A percentile compares a stretch with the other conserved stretches of the same genome.
These are phyloP conservation scores for Bothrops jararaca DNA, from an alignment of 2,113 vertebrate species.

Conservation along the genomic window DNA sequence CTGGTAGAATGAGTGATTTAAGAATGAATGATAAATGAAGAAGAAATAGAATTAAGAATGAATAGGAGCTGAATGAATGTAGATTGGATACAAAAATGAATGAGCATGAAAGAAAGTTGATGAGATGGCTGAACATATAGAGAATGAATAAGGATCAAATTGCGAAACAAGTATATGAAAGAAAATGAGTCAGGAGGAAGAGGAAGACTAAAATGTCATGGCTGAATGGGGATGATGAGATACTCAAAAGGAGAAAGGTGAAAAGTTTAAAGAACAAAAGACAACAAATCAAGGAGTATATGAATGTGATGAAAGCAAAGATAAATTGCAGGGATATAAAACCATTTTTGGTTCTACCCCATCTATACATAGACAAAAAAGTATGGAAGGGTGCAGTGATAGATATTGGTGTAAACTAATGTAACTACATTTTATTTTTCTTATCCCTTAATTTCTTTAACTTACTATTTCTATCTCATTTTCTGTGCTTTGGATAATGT, in stretches of 20 bases:
- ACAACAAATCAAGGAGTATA: background rate
- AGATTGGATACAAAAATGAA: background rate
- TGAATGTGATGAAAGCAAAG: background rate
- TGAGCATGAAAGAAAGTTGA: background rate
- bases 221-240: background rate
- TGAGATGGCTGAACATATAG: background rate
- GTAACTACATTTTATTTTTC: background rate
- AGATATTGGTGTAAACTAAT: background rate
- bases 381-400: background rate
- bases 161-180: background rate
- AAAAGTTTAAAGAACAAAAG: background rate
- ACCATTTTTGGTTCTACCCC: background rate
- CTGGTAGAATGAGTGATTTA: background rate
- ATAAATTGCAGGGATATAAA: background rate
- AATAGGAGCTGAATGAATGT: background rate
- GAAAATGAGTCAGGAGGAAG: background rate
- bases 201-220: background rate
- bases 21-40: background rate
- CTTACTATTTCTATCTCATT: background rate
- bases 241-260: background rate
- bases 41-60: background rate
- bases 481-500: background rate
- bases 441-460: background rate
- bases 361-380: background rate
- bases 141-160: background rate